Percentiles rank a stretch among this genome's conserved stretches.
Evolutionary conservation across 2,113 vertebrate genomes (phyloP).

Genomic region (Piprites chloris): DNA sequence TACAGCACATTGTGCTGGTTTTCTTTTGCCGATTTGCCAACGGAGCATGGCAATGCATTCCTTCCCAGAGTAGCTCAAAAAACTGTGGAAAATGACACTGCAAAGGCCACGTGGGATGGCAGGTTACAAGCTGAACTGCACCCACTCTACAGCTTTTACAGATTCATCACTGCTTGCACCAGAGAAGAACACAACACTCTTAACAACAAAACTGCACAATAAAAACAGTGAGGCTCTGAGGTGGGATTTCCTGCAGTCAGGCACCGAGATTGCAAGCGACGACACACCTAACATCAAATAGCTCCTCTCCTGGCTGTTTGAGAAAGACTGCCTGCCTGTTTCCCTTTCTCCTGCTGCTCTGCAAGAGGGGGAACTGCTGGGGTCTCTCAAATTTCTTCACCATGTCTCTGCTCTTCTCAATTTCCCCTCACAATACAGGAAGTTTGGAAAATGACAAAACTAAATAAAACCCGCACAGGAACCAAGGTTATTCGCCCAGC

Average conservation of each 20-base stretch:
- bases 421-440: background rate
- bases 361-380: background rate
- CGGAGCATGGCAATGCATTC: background rate
- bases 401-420: background rate
- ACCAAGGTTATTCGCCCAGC: background rate
- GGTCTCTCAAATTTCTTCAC: background rate
- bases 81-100: background rate
- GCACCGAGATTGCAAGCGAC: background rate
- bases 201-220: background rate
- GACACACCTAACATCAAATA: background rate
- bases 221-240: background rate
- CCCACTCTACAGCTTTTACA: background rate
- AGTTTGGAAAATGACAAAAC: background rate
- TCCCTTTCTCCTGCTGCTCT: background rate
- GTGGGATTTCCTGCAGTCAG: background rate
- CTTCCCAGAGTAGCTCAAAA: background rate
- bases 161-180: background rate
- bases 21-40: background rate
- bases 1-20: background rate
- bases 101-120: background rate
- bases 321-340: background rate
- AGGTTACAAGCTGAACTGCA: background rate
- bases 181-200: background rate
- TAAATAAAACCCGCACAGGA: accelerated
- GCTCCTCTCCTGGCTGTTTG: background rate